Base-by-base conservation (phyloP, 2,888 invertebrate genomes). In the Trichopoda pennipes region DNA sequence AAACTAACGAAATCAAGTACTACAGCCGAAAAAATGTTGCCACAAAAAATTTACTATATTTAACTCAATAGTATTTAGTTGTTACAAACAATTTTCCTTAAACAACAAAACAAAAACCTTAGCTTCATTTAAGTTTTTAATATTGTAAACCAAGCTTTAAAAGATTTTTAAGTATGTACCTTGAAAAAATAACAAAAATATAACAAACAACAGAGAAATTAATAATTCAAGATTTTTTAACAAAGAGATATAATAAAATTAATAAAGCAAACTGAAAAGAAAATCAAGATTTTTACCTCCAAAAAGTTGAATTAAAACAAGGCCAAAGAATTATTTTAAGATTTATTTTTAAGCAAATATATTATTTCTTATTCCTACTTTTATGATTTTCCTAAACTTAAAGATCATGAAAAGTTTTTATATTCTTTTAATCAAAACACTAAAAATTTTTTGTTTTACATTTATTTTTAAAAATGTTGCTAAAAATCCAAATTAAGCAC, bases 71-170 rank as follows among this genome's bases (percentile, higher is more conserved):
- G 12, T 38, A 38, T 38, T 38, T 12, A 38, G 38, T 53, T 69
- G 28, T 3, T 8, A 6, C 35, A 63, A 70, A 56, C 19, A 49
- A 49, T 23, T 38, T 0, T 61, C 35, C 60, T 21, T 35, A 16
- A 44, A 47, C 60, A 32, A 61, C 28, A 42, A 21, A 28, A 17
- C 4, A 21, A 53, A 51, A 69, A 64, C 21, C 51, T 72, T 76
- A 72, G 75, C 75, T 72, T 75, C 66, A 72, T 79, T 82, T 75
- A 55, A 64, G 61, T 79, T 82, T 72, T 35, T 63, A 72, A 63
- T 60, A 79, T 76, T 82, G 56, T 68, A 77, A 81, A 69, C 61
- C 68, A 73, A 82, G 82, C 82, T 82, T 82, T 82, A 82, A 79
- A 70, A 79, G 23, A 75, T 61, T 79, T 75, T 80, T 80, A 74